phyloP scores from a whole-genome alignment of 2,797 vertebrate genomes.

The Girardinus metallicus region DNA sequence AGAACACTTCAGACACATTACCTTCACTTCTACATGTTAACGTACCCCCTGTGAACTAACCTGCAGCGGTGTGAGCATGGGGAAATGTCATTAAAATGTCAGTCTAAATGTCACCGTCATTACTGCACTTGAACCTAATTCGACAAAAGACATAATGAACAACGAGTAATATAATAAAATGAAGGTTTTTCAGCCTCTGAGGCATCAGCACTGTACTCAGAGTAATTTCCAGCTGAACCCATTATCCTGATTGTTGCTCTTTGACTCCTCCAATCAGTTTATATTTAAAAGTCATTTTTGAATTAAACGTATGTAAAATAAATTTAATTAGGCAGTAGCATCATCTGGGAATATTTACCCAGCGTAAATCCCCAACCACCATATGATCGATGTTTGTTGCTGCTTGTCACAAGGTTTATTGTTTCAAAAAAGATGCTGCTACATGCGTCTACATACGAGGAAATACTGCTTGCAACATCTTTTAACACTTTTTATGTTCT shows the following conservation, averaged over 20 bases:
- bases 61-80: neutral
- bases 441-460: neutral
- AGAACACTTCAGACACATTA: constrained; percentile 10
- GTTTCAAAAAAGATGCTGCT: too few species aligned
- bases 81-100: constrained; percentile 36
- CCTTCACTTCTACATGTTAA: constrained; percentile 5
- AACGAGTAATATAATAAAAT: neutral
- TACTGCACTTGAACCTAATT: constrained; percentile 19
- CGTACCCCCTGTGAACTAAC: constrained; percentile 20
- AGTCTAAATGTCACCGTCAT: constrained; percentile 22
- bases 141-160: constrained; percentile 10
- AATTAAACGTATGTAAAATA: neutral
- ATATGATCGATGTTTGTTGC: too few species aligned
- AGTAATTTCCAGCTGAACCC: neutral
- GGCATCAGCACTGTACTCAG: neutral
- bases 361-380: neutral
- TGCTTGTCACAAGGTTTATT: too few species aligned
- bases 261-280: neutral
- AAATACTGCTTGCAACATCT: neutral
- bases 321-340: neutral
- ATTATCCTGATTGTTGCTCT: neutral
- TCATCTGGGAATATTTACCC: neutral
- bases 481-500: neutral
- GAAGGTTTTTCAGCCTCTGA: neutral
- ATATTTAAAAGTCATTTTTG: neutral